These are phyloP conservation scores for Pungitius pungitius DNA, from an alignment of 2,113 vertebrate species.

Conservation along the genomic window DNA sequence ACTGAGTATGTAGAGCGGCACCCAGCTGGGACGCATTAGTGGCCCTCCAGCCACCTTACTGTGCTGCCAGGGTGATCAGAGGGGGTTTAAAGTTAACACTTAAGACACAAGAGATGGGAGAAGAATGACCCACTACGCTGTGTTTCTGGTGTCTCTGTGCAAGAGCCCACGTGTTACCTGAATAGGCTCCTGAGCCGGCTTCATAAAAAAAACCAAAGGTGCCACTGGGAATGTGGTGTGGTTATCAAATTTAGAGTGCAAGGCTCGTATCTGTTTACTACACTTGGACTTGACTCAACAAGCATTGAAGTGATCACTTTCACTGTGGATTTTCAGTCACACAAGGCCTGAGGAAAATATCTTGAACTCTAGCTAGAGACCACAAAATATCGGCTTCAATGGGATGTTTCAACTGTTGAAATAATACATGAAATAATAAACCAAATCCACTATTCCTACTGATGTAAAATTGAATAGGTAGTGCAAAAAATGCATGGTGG, in stretches of 20 bases:
- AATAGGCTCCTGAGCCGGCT: background rate
- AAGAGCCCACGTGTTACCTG: background rate
- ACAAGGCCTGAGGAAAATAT: background rate
- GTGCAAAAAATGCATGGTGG: background rate
- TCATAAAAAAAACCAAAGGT: background rate
- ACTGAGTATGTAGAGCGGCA: slow-evolving; percentile 24
- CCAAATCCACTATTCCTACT: background rate
- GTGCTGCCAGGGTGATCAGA: slow-evolving; percentile 13
- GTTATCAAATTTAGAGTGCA: background rate
- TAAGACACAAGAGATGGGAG: slow-evolving; percentile 37
- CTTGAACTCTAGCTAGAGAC: background rate
- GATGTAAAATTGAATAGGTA: background rate
- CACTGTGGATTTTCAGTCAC: background rate
- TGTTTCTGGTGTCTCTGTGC: background rate
- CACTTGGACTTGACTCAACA: background rate
- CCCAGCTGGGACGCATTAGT: slow-evolving; percentile 64
- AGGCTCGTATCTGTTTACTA: background rate
- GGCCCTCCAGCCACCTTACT: slow-evolving; percentile 40
- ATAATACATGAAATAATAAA: background rate
- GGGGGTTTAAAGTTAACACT: slow-evolving; percentile 50
- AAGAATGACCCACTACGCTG: background rate
- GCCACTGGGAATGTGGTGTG: background rate
- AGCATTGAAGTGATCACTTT: background rate
- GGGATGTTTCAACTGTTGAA: background rate
- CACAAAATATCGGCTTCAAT: background rate